Evolutionary conservation across 2,113 vertebrate genomes (phyloP).

Genomic region (Myiozetetes cayanensis): DNA sequence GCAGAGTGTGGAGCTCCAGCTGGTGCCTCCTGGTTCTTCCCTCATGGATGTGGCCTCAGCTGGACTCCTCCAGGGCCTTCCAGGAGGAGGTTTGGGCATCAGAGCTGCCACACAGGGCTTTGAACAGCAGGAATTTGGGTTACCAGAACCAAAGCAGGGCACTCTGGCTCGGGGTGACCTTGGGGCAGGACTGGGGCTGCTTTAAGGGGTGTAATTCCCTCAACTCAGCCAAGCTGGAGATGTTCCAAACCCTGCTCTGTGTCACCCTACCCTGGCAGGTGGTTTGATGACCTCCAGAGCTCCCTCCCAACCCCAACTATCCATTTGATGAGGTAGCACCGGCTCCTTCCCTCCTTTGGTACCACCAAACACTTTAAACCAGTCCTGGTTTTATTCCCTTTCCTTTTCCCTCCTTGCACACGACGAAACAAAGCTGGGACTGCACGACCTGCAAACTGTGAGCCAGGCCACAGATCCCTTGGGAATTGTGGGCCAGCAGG

Average conservation of each 20-base stretch:
- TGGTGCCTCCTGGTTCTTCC: neutral
- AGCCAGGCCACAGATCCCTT: neutral
- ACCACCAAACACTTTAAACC: neutral
- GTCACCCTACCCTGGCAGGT: too few species aligned
- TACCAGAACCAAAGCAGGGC: neutral
- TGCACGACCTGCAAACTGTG: neutral
- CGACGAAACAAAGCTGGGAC: neutral
- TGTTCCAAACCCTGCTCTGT: neutral
- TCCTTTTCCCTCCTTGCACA: neutral
- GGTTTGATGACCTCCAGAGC: neutral
- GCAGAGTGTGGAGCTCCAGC: fast-evolving
- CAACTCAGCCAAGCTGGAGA: neutral
- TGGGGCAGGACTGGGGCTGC: neutral
- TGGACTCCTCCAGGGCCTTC: neutral
- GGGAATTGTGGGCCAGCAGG: fast-evolving
- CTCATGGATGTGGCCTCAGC: fast-evolving
- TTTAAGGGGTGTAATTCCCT: neutral
- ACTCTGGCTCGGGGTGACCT: neutral
- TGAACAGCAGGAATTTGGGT: fast-evolving
- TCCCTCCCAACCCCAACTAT: neutral
- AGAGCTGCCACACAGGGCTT: neutral
- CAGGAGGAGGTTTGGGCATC: neutral
- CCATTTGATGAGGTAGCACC: neutral
- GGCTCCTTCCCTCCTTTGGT: neutral
- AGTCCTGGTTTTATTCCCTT: neutral